Percentiles rank a stretch among this genome's conserved stretches.
These are phyloP conservation scores for Poicephalus gulielmi DNA, from an alignment of 2,113 vertebrate species.

Conservation along the genomic window DNA sequence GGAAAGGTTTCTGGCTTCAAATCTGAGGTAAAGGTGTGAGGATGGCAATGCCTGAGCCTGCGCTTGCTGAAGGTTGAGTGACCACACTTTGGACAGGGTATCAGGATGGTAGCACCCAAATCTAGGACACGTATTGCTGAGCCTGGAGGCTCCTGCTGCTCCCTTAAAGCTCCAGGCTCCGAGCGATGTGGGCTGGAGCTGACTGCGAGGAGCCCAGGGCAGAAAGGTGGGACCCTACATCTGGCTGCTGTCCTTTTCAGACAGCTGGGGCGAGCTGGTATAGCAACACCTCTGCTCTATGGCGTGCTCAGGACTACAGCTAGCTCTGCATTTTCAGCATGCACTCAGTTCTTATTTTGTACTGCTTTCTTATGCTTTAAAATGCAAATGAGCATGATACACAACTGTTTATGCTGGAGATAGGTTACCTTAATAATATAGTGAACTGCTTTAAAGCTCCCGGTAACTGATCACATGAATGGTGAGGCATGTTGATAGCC, in stretches of 20 bases:
- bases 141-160: background rate
- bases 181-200: background rate
- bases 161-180: accelerated
- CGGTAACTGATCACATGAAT: slow-evolving; percentile 70
- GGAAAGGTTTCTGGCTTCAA: background rate
- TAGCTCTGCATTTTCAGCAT: background rate
- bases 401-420: background rate
- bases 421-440: slow-evolving; percentile 82
- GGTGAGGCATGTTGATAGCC: slow-evolving; percentile 45
- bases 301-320: background rate
- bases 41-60: background rate
- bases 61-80: background rate
- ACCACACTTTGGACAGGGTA: accelerated
- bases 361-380: background rate
- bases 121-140: accelerated
- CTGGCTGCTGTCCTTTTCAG: background rate
- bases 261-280: background rate
- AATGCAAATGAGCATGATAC: background rate
- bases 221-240: background rate
- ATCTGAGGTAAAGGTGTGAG: background rate
- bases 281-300: background rate
- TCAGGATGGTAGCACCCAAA: background rate
- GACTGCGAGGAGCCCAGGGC: background rate
- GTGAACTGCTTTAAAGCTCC: slow-evolving; percentile 84
- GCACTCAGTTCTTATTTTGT: background rate